phyloP scores from a whole-genome alignment of 2,888 invertebrate genomes.

The Cylloceria caligata region DNA sequence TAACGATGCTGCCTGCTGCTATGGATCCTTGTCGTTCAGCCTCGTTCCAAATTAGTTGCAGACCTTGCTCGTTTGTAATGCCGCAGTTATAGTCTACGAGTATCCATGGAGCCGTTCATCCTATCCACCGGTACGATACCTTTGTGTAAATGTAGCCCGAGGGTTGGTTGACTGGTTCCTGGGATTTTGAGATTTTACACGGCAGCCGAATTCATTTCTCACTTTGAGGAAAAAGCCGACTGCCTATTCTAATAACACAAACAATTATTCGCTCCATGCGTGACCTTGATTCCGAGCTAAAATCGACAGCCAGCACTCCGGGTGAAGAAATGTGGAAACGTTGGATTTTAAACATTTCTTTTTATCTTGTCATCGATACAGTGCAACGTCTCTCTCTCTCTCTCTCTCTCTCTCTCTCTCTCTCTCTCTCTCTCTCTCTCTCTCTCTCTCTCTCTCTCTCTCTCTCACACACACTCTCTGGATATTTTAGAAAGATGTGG shows the following conservation, averaged over 20 bases:
- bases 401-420: too few species aligned
- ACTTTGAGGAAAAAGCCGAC: conserved; percentile 24
- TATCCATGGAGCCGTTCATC: neutral
- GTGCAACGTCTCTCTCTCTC: too few species aligned
- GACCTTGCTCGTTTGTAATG: conserved; percentile 82
- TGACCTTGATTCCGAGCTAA: too few species aligned
- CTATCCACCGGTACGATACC: conserved; percentile 76
- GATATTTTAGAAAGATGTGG: too few species aligned
- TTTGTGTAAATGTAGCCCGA: conserved; percentile 72
- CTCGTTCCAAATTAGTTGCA: conserved; percentile 81
- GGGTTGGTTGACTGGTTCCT: neutral
- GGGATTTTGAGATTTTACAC: conserved; percentile 16
- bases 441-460: too few species aligned
- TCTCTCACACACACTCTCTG: too few species aligned
- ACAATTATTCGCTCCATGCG: conserved; percentile 72
- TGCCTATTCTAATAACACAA: neutral
- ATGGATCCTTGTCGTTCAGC: conserved; percentile 46
- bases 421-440: too few species aligned
- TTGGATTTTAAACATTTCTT: conserved; percentile 73
- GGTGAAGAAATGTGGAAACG: too few species aligned
- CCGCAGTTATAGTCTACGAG: conserved; percentile 63
- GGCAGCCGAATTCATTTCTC: conserved; percentile 29
- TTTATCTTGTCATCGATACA: too few species aligned
- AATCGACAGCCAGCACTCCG: too few species aligned
- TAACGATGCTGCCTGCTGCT: conserved; percentile 40